A percentile compares a stretch with the other conserved stretches of the same genome.
phyloP scores from a whole-genome alignment of 2,888 invertebrate species.

The Noctua janthe region DNA sequence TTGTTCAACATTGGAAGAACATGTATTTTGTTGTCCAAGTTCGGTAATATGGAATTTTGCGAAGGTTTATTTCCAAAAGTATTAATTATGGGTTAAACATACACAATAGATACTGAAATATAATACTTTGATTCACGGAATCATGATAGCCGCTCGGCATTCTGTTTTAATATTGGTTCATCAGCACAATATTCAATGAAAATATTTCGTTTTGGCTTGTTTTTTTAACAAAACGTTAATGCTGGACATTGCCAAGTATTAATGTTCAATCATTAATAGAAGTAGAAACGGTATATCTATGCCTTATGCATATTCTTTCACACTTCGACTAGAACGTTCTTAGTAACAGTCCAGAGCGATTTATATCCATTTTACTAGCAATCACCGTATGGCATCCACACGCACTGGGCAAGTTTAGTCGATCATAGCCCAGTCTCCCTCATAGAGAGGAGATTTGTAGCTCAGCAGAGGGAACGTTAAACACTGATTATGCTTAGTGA shows the following conservation, averaged over 20 bases:
- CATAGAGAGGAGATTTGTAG: background rate
- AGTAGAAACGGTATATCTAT: too few species aligned
- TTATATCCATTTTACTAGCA: too few species aligned
- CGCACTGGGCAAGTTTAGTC: background rate
- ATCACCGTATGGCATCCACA: too few species aligned
- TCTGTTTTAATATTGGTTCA: background rate
- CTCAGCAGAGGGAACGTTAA: background rate
- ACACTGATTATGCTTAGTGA: background rate
- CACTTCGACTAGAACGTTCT: too few species aligned
- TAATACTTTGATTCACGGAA: background rate
- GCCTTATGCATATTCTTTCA: too few species aligned
- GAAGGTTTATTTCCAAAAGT: background rate
- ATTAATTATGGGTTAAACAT: background rate
- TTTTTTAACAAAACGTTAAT: background rate
- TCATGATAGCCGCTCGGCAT: background rate
- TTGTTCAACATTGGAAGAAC: background rate
- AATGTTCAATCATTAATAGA: background rate
- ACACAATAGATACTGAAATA: background rate
- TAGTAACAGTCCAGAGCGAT: too few species aligned
- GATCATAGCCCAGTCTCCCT: too few species aligned
- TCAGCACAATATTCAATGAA: background rate
- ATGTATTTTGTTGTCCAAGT: constrained; percentile 1
- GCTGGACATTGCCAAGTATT: background rate
- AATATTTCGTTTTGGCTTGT: background rate
- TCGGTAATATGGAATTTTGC: background rate